Base-by-base conservation (phyloP, 2,113 vertebrate genomes). In the Heloderma charlesbogerti region DNA sequence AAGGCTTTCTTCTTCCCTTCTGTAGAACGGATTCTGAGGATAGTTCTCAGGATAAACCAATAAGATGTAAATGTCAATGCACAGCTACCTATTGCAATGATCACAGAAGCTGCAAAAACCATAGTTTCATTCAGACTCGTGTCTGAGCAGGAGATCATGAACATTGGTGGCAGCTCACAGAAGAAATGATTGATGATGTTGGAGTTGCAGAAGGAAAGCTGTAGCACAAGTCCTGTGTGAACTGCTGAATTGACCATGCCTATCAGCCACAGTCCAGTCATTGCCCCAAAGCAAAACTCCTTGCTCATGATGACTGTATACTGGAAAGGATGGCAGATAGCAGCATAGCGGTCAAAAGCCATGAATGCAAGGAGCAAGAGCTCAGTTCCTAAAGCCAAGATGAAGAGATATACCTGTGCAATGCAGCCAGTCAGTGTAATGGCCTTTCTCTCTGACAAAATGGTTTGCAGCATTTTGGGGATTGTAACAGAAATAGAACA, bases 111-210 rank as follows among this genome's bases (percentile, higher is more conserved):
- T 57, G 90, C 89, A 80, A 95, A 95, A 60, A 95, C 91, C 77
- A 94, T 72, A 66, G 89, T 86, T 78, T 95, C 94, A 77, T 92
- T 92, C 45, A 67, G 12, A 27, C 90, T 82, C 34, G 91, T 94
- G 4, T 94, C 89, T 57, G 92, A 92, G 20, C 95, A 95, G 8
- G 92, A 93, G 90, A 96, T 91, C 51, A 67, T 79, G 69, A 96
- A 91, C 86, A 96, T 91, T 18, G 95, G 95, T 31, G 94, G 93
- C 78, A 95, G 94, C 40, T 95, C 94, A 92, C 96, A 95, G 85
- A 95, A 96, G 83, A 93, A 96, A 43, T 95, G 95, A 31, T 96
- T 95, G 81, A 96, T 88, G 25, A 88, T 43, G 54, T 95, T 95
- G 29, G 94, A 87, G 10, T 80, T 45, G 69, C 95, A 95, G 80